Evolutionary conservation across 2,888 invertebrate species (phyloP), one percentile per base, ranked within the genome.

Genomic region (Neoascia interrupta): DNA sequence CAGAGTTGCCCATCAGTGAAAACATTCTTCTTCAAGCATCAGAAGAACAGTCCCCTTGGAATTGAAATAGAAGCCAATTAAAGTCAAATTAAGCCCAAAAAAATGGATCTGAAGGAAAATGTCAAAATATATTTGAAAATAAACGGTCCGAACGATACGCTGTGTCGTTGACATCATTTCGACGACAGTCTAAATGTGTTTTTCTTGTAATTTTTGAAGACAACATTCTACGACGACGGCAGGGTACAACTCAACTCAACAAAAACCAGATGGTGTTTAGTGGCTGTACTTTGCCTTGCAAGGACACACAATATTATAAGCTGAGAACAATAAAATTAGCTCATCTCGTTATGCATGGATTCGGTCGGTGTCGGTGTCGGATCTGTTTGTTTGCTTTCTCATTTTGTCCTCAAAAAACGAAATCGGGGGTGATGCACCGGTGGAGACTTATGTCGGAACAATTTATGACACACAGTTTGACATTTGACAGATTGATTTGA

Each of bases 401-500:
- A n/a, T n/a, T n/a, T n/a, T n/a, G n/a, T n/a, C n/a, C n/a, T n/a
- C n/a, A n/a, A n/a, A n/a, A n/a, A n/a, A n/a, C n/a, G n/a, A n/a
- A n/a, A n/a, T n/a, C n/a, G n/a, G n/a, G n/a, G n/a, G n/a, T n/a
- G n/a, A n/a, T n/a, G n/a, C n/a, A n/a, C n/a, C 8, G 31, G 31
- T 31, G n/a, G n/a, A n/a, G n/a, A n/a, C n/a, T n/a, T n/a, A 19
- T 28, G 34, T 51, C 41, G 19, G 15, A 21, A 45, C 37, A 74
- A 74, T 68, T 74, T 68, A 69, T 66, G 58, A 47, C 53, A 28
- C 56, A 37, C 36, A 23, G 58, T 66, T 26, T 60, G 53, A 60
- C 74, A 68, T 39, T 45, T 68, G 68, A 69, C 68, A 69, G 69
- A 74, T 74, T 74, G 74, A 54, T 74, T 74, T 74, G 16, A 26